A percentile compares a stretch with the other conserved stretches of the same genome.
phyloP scores from a whole-genome alignment of 1,140 invertebrate genomes.

The Rhyzopertha dominica region DNA sequence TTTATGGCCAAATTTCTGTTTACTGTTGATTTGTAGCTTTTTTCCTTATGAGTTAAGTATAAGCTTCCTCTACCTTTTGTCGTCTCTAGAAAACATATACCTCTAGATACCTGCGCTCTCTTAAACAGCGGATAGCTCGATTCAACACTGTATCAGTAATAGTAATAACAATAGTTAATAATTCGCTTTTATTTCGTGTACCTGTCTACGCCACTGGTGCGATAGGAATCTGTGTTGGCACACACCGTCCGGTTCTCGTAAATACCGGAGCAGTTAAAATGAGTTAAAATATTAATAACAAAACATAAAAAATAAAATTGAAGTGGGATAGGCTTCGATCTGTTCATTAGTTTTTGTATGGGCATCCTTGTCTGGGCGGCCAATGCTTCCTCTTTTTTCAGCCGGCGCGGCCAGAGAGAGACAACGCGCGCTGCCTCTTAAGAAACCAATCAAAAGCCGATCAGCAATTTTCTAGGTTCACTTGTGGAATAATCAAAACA shows the following conservation, averaged over 20 bases:
- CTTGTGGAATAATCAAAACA: constrained; percentile 40
- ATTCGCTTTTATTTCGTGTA: too few species aligned
- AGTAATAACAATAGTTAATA: too few species aligned
- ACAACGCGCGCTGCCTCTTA: constrained; percentile 23
- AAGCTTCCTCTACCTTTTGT: too few species aligned
- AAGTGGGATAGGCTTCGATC: constrained; percentile 35
- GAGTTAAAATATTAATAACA: constrained; percentile 40
- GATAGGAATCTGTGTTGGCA: constrained; percentile 11
- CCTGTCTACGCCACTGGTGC: too few species aligned
- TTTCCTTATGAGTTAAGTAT: too few species aligned
- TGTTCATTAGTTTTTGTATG: constrained; percentile 39
- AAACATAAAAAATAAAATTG: constrained; percentile 36
- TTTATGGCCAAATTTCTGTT: too few species aligned
- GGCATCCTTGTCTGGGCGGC: constrained; percentile 21
- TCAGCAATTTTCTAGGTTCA: constrained; percentile 40
- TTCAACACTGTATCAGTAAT: too few species aligned
- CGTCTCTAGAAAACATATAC: too few species aligned
- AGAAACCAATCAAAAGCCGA: constrained; percentile 40
- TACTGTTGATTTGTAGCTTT: too few species aligned
- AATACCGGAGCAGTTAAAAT: constrained; percentile 28
- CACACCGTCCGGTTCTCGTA: constrained; percentile 10
- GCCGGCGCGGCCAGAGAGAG: constrained; percentile 2
- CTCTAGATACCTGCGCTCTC: too few species aligned
- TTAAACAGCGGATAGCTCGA: too few species aligned
- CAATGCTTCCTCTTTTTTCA: constrained; percentile 12